Conservation (phyloP, 2,113 vertebrate species). For the Dicrurus megarhynchus region DNA sequence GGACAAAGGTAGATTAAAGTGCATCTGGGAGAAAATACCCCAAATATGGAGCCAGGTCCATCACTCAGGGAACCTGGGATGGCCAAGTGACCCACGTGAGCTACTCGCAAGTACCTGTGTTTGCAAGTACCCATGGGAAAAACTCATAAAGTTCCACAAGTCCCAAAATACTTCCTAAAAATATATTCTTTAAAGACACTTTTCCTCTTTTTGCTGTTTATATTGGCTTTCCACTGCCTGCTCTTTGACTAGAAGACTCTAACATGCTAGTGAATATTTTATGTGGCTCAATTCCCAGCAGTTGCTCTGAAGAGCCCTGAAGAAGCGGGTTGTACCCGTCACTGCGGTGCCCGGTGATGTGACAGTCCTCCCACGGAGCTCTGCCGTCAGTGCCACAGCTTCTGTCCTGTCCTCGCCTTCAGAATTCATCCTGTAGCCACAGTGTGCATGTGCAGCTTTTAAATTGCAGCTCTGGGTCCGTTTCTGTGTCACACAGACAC, state of each 20-base stretch:
- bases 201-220: neutral
- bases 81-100: neutral
- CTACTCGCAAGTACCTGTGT: fast-evolving
- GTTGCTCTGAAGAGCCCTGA: neutral
- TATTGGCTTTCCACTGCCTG: neutral
- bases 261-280: neutral
- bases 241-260: neutral
- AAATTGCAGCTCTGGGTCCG: neutral
- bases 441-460: fast-evolving
- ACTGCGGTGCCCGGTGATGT: neutral
- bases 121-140: fast-evolving
- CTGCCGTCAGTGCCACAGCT: neutral
- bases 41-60: neutral
- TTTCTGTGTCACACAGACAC: neutral
- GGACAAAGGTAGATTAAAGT: neutral
- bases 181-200: neutral
- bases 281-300: neutral
- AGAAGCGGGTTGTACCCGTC: neutral
- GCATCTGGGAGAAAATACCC: neutral
- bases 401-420: neutral
- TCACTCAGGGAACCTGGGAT: neutral
- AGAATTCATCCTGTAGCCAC: neutral
- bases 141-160: neutral
- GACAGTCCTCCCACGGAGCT: neutral
- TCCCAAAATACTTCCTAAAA: neutral